Evolutionary conservation across 2,888 invertebrate genomes (phyloP).

Genomic region (Cecidostiba fungosa): DNA sequence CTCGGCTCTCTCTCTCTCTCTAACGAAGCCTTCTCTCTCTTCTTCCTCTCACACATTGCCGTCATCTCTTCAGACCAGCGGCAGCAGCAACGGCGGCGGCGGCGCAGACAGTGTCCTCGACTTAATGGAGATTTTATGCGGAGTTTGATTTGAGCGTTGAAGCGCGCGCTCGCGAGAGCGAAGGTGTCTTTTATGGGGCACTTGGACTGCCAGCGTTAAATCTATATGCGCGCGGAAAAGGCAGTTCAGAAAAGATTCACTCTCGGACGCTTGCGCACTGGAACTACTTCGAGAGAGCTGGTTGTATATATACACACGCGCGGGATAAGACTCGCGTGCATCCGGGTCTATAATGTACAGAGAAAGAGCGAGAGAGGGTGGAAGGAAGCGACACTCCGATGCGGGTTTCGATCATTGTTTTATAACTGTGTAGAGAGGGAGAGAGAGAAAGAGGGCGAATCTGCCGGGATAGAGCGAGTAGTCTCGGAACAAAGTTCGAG

Average conservation of each 20-base stretch:
- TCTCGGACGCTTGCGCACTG: slow-evolving; percentile 16
- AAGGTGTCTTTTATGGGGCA: slow-evolving; percentile 55
- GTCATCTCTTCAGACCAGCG: not conserved
- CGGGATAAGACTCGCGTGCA: not conserved
- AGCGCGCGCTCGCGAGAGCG: not conserved
- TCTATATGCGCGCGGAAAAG: slow-evolving; percentile 33
- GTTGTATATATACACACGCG: not conserved
- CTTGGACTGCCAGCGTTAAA: slow-evolving; percentile 36
- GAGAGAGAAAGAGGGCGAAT: too few species aligned
- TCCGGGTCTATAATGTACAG: not conserved
- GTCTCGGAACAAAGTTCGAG: slow-evolving; percentile 42
- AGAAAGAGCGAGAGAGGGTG: not conserved
- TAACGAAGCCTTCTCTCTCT: not conserved
- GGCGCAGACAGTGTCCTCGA: slow-evolving; percentile 27
- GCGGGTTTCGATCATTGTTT: slow-evolving; percentile 61
- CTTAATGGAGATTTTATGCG: slow-evolving; percentile 60
- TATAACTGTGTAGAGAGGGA: slow-evolving; percentile 52
- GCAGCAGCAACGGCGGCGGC: not conserved
- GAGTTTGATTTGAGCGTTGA: slow-evolving; percentile 52
- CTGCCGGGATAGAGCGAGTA: slow-evolving; percentile 8
- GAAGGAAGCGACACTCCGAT: slow-evolving; percentile 34
- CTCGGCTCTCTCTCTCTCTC: not conserved
- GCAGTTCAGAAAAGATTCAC: slow-evolving; percentile 52
- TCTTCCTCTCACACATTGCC: not conserved
- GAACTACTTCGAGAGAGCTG: not conserved